Evolutionary conservation across 2,113 vertebrate species (phyloP), one percentile per base, ranked within the genome.

Genomic region (Poecilia latipinna): DNA sequence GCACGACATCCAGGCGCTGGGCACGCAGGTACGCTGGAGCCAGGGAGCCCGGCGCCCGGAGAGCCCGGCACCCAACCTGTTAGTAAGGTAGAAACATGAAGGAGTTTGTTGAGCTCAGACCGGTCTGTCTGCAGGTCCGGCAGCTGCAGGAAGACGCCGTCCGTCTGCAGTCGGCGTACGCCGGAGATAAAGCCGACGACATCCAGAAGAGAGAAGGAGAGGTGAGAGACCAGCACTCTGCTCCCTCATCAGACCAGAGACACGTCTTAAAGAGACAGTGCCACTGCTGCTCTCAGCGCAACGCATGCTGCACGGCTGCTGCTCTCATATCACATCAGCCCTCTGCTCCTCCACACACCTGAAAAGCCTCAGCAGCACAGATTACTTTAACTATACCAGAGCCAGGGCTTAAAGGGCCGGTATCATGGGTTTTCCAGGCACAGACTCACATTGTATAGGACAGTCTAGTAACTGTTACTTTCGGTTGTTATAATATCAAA

Each of bases 191-290:
- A 90, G 98, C 98, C 0, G 98, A 99, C 3, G 98, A 99, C 93
- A 99, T 99, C 82, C 97, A 99, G 91, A 97, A 97, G 92, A 94
- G 98, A 29, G 98, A 99, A 85, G 96, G 96, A 0, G 98, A 99
- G 91, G 93, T 93, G 73, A 88, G 92, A 3, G 3, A 1, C 39
- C 13, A 48, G 17, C 13, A 19, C 44, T 48, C 13, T 42, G 39
- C 39, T 15, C 63, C 32, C 8, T 6, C 7, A 39, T 10, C 12
- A 17, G 1, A 39, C 5, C 4, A 12, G 15, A 48, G 51, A 11
- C 26, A 37, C 48, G 10, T 74, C 26, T 74, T 4, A 33, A 67
- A 61, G 80, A 15, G 28, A 19, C 60, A 68, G 68, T 35, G 1
- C 24, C 67, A 51, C 31, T 0, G 60, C 3, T 12, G 24, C 54